Evolutionary conservation across 2,888 invertebrate species (phyloP).

Genomic region (Tipula confusa): DNA sequence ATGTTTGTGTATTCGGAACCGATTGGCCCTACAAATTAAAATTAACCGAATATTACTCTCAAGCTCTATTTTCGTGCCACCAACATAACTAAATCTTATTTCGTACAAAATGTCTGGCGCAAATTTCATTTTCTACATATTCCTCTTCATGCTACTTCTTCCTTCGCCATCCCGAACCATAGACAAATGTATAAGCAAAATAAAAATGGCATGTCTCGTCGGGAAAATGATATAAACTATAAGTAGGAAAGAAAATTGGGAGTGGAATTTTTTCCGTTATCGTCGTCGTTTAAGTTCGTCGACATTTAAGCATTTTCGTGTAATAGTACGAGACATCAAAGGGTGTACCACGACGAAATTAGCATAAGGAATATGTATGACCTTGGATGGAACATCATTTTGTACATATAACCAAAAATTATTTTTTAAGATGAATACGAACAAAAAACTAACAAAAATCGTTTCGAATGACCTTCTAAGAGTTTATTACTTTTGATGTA

Average conservation of each 20-base stretch:
- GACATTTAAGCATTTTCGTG: not conserved
- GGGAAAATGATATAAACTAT: constrained; percentile 26
- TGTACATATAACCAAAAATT: not conserved
- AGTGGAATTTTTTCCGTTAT: not conserved
- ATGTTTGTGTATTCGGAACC: too few relatives aligned
- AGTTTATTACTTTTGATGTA: constrained; percentile 35
- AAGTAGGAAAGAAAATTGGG: not conserved
- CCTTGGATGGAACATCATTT: not conserved
- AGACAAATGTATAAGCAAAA: too few relatives aligned
- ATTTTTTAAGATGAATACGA: not conserved
- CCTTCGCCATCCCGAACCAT: not conserved
- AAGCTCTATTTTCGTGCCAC: too few relatives aligned
- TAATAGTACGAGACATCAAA: not conserved
- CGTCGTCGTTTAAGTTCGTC: constrained; percentile 25
- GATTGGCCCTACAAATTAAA: too few relatives aligned
- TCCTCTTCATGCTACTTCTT: not conserved
- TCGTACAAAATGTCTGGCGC: not conserved
- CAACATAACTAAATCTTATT: not conserved
- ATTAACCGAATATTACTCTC: too few relatives aligned
- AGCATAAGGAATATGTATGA: not conserved
- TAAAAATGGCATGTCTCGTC: not conserved
- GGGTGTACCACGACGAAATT: not conserved
- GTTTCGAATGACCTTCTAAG: constrained; percentile 36
- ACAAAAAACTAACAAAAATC: constrained; percentile 6
- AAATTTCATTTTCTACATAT: not conserved